Conservation (phyloP, 92 coral and sea anemone species). For the Plumapathes pennacea region DNA sequence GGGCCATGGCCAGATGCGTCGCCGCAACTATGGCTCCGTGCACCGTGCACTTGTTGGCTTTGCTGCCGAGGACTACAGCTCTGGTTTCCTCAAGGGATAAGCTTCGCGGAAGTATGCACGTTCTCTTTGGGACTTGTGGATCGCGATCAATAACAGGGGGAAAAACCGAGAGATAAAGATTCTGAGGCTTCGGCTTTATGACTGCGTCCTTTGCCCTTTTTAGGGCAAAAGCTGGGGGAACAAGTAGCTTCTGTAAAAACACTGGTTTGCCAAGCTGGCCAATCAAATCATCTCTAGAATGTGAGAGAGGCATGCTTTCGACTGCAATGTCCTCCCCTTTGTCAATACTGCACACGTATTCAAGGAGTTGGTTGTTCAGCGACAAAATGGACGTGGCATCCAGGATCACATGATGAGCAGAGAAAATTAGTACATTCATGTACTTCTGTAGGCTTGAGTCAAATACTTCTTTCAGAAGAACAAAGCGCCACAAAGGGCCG, state of each 20-base stretch:
- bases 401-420: constrained; percentile 25
- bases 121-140: constrained; percentile 26
- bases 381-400: constrained; percentile 26
- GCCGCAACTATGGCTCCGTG: constrained; percentile 46
- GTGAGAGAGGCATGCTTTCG: constrained; percentile 19
- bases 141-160: constrained; percentile 24
- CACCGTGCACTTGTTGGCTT: constrained; percentile 35
- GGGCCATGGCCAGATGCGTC: constrained; percentile 22
- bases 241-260: constrained; percentile 3
- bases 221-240: constrained; percentile 6
- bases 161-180: constrained; percentile 10
- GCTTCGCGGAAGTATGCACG: constrained; percentile 15
- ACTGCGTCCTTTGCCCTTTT: constrained; percentile 3
- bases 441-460: constrained; percentile 15
- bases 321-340: constrained; percentile 14
- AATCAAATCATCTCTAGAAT: constrained; percentile 8
- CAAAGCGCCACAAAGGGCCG: constrained; percentile 41
- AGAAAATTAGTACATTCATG: constrained; percentile 19
- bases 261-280: constrained; percentile 1
- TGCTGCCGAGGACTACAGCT: constrained; percentile 13
- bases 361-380: constrained; percentile 12
- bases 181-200: constrained; percentile 16
- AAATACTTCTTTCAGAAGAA: constrained; percentile 7
- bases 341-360: constrained; percentile 4
- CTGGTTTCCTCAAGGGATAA: constrained; percentile 33